Percentiles rank a stretch among this genome's conserved stretches.
Conservation (phyloP, 2,797 vertebrate species). For the Lindbergichthys nudifrons region DNA sequence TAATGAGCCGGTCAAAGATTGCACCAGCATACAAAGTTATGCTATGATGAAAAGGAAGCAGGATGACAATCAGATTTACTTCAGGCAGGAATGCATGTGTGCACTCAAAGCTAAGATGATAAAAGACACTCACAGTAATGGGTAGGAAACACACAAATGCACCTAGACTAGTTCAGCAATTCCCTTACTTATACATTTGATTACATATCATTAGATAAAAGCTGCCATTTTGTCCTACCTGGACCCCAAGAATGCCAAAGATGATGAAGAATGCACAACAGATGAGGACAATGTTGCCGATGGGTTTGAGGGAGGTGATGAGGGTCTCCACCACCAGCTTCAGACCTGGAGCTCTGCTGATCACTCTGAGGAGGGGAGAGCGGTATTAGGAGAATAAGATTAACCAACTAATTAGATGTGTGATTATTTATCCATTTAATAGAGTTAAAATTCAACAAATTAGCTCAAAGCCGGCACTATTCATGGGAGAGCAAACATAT, state of each 20-base stretch:
- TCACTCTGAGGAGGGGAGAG: slow-evolving; percentile 85
- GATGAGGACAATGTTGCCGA: slow-evolving; percentile 98
- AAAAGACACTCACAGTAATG: background rate
- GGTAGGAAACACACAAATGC: background rate
- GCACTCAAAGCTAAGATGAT: slow-evolving; percentile 18
- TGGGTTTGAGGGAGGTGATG: slow-evolving; percentile 98
- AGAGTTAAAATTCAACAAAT: too few species aligned
- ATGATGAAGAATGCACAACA: slow-evolving; percentile 99
- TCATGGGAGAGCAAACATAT: background rate
- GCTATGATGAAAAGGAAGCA: slow-evolving; percentile 36
- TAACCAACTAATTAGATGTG: background rate
- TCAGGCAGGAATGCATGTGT: slow-evolving; percentile 9
- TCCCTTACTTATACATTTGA: background rate
- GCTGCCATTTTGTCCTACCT: slow-evolving; percentile 82
- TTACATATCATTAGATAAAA: background rate
- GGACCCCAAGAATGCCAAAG: slow-evolving; percentile 97
- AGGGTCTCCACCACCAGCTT: slow-evolving; percentile 98
- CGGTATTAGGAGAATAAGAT: background rate
- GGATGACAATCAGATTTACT: slow-evolving; percentile 26
- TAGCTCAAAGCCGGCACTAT: background rate
- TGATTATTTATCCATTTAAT: too few species aligned
- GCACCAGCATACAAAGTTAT: slow-evolving; percentile 14
- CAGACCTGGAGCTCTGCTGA: slow-evolving; percentile 95
- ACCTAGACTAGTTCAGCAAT: background rate
- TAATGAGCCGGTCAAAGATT: slow-evolving; percentile 52